Percentiles rank a stretch among this genome's conserved stretches.
Conservation (phyloP, 2,888 invertebrate species). For the Nowickia ferox region DNA sequence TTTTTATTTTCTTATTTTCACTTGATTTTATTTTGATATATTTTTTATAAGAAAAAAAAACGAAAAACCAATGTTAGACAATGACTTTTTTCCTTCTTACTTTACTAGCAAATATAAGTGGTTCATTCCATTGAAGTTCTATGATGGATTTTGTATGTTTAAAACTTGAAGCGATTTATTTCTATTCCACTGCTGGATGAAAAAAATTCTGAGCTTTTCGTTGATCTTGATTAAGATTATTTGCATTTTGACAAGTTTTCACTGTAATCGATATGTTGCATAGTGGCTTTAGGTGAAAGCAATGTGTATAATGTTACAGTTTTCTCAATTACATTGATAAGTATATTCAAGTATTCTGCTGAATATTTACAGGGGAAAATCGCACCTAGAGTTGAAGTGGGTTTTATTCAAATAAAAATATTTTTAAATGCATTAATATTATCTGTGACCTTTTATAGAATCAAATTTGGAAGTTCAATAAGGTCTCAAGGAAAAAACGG, state of each 20-base stretch:
- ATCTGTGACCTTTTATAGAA: too few relatives aligned
- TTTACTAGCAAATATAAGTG: background rate
- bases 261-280: background rate
- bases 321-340: background rate
- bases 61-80: slow-evolving; percentile 6
- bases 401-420: too few relatives aligned
- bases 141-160: slow-evolving; percentile 28
- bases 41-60: background rate
- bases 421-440: too few relatives aligned
- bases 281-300: background rate
- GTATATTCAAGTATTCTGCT: background rate
- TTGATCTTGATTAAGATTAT: slow-evolving; percentile 14
- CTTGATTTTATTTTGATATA: slow-evolving; percentile 38
- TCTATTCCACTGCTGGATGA: slow-evolving; percentile 9
- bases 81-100: slow-evolving; percentile 9
- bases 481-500: too few relatives aligned
- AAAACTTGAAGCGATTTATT: slow-evolving; percentile 23
- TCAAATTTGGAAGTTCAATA: too few relatives aligned
- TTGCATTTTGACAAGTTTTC: slow-evolving; percentile 2
- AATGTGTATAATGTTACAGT: background rate
- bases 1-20: slow-evolving; percentile 33
- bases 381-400: too few relatives aligned
- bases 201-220: slow-evolving; percentile 18
- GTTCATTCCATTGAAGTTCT: background rate
- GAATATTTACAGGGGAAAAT: background rate